These are phyloP conservation scores for Amyelois transitella DNA, from an alignment of 1,140 invertebrate species.

Conservation along the genomic window DNA sequence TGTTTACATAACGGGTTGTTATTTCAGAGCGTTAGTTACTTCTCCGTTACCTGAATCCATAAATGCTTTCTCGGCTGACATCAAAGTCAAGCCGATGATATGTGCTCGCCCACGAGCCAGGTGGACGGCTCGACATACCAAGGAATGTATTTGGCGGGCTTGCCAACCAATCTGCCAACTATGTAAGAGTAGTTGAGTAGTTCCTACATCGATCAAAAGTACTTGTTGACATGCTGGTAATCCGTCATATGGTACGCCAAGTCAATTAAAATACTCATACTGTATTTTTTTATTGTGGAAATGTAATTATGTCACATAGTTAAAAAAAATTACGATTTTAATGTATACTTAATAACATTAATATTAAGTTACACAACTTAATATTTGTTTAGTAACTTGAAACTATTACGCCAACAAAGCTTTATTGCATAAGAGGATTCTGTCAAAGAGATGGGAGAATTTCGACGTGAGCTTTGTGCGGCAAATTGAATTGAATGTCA, in stretches of 20 bases:
- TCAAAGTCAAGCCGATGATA: slow-evolving; percentile 31
- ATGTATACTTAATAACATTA: too few relatives aligned
- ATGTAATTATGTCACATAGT: too few relatives aligned
- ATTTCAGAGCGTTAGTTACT: slow-evolving; percentile 22
- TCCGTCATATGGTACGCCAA: slow-evolving; percentile 15
- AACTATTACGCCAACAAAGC: slow-evolving; percentile 60
- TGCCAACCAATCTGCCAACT: slow-evolving; percentile 53
- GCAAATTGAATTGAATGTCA: slow-evolving; percentile 69
- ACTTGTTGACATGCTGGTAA: slow-evolving; percentile 29
- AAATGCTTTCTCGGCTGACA: slow-evolving; percentile 17
- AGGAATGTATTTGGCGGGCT: slow-evolving; percentile 23
- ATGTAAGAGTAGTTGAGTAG: slow-evolving; percentile 34
- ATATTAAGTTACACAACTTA: not conserved
- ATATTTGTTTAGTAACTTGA: slow-evolving; percentile 18
- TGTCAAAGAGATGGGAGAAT: slow-evolving; percentile 66
- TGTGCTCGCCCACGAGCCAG: slow-evolving; percentile 43
- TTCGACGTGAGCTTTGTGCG: slow-evolving; percentile 61
- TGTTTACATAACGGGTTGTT: slow-evolving; percentile 28
- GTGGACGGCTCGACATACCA: slow-evolving; percentile 43
- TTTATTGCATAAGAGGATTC: slow-evolving; percentile 55
- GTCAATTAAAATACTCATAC: not conserved
- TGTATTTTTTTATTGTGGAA: not conserved
- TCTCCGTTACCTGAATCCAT: slow-evolving; percentile 15
- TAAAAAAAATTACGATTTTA: too few relatives aligned
- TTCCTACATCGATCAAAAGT: slow-evolving; percentile 42